phyloP scores from a whole-genome alignment of 1,140 invertebrate genomes.

The Ceratina calcarata region DNA sequence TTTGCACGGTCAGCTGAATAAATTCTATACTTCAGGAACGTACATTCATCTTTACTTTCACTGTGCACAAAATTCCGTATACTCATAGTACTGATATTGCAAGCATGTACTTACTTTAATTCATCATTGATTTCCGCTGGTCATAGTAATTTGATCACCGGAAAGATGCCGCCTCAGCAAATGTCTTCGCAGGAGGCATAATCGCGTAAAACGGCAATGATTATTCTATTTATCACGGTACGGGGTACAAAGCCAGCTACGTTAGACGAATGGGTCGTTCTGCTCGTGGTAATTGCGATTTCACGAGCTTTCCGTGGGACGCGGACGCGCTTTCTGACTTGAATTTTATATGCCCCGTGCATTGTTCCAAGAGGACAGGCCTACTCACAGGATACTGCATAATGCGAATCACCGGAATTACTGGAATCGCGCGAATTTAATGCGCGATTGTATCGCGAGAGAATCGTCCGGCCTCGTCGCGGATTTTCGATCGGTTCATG shows the following conservation, averaged over 20 bases:
- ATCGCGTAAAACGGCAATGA: too few species aligned
- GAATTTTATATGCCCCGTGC: constrained; percentile 58
- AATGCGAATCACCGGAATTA: constrained; percentile 34
- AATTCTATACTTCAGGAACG: too few species aligned
- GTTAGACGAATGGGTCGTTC: not conserved
- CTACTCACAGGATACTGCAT: constrained; percentile 16
- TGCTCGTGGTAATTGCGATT: constrained; percentile 51
- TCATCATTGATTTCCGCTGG: too few species aligned
- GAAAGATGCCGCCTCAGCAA: too few species aligned
- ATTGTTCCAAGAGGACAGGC: constrained; percentile 45
- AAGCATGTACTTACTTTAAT: too few species aligned
- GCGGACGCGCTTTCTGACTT: constrained; percentile 52
- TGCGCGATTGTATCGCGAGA: constrained; percentile 7
- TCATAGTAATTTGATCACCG: too few species aligned
- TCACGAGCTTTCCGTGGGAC: constrained; percentile 35
- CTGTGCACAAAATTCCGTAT: too few species aligned
- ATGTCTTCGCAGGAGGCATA: too few species aligned
- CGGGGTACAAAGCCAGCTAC: not conserved
- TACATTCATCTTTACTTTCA: too few species aligned
- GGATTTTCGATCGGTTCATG: constrained; percentile 40
- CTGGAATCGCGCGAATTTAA: constrained; percentile 40
- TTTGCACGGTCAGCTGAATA: too few species aligned
- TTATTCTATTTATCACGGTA: not conserved
- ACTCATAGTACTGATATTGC: too few species aligned
- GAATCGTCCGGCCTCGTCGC: constrained; percentile 21